Base-by-base conservation (phyloP, 2,113 vertebrate species). In the Cephalopholis sonnerati region DNA sequence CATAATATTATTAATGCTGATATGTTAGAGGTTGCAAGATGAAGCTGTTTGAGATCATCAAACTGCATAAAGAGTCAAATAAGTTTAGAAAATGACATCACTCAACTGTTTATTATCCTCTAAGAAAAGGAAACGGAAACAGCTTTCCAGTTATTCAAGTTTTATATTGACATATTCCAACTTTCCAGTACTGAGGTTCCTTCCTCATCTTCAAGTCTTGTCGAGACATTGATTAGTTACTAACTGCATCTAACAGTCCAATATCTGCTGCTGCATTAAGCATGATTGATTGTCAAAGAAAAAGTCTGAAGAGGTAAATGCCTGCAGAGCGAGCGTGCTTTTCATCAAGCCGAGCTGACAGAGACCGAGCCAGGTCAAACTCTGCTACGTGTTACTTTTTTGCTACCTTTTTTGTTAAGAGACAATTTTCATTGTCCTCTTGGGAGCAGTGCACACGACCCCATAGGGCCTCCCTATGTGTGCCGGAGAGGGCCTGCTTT, bases 311-410 rank as follows among this genome's bases (percentile, higher is more conserved):
- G 58, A 61, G 57, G 36, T 32, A 25, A 83, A 64, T 59, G 51
- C 15, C 59, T 48, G 54, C 32, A 53, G 53, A 70, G 46, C 0
- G 29, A 76, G 36, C 16, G 0, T 62, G 65, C n/a, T 65, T 81
- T 70, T n/a, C 61, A 74, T 86, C 87, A 68, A 39, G 53, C 82
- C 22, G 68, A 64, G 64, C 48, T 57, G 78, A 82, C 66, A 57
- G 78, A 63, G 7, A 27, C 48, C 0, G 27, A 61, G 18, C 9
- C 15, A 16, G 18, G 46, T 81, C 75, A 39, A 55, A 48, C 55
- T 69, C 76, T 63, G 51, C 50, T 48, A 9, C 24, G 46, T 1
- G 18, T 67, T 51, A 63, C 68, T 57, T 18, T 66, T 55, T 6
- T 12, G 55, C 50, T 67, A 69, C 55, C 62, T 55, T 77, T 83